These are phyloP conservation scores for Lordiphosa fenestrarum DNA, from an alignment of 2,888 invertebrate genomes.

Conservation along the genomic window DNA sequence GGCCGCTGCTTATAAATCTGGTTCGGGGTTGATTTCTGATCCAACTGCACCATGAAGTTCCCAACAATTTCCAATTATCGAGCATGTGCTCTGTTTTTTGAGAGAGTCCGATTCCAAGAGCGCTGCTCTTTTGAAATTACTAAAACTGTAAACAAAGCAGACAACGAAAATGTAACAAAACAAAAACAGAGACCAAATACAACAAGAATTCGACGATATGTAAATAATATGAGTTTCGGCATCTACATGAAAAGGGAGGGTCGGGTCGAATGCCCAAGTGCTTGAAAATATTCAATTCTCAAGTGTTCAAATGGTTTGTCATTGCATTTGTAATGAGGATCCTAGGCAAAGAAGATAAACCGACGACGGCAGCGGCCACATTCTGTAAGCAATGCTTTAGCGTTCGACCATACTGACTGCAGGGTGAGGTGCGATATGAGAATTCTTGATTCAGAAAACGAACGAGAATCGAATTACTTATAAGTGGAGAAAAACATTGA, in stretches of 20 bases:
- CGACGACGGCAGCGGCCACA: slow-evolving; percentile 1
- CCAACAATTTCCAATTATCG: no score
- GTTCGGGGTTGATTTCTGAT: slow-evolving; percentile 26
- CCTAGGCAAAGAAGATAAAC: slow-evolving; percentile 5
- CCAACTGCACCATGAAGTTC: slow-evolving; percentile 2
- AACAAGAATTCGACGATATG: slow-evolving; percentile 28
- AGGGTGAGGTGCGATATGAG: no score
- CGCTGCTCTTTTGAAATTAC: background rate
- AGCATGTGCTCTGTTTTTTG: background rate
- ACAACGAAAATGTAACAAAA: slow-evolving; percentile 1
- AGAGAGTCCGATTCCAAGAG: background rate
- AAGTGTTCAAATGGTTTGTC: slow-evolving; percentile 5
- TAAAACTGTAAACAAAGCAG: background rate
- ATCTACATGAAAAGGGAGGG: slow-evolving; percentile 8
- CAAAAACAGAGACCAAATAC: background rate
- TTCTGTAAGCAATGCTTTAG: background rate
- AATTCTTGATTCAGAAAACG: no score
- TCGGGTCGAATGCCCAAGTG: background rate
- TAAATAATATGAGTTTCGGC: slow-evolving; percentile 25
- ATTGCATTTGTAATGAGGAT: slow-evolving; percentile 9
- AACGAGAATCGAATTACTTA: no score
- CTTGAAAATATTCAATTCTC: background rate
- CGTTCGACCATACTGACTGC: no score
- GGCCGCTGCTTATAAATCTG: slow-evolving; percentile 59
- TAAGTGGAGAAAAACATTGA: no score